Conservation (phyloP, 2,113 vertebrate species). For the Astatotilapia flaviijosephi region DNA sequence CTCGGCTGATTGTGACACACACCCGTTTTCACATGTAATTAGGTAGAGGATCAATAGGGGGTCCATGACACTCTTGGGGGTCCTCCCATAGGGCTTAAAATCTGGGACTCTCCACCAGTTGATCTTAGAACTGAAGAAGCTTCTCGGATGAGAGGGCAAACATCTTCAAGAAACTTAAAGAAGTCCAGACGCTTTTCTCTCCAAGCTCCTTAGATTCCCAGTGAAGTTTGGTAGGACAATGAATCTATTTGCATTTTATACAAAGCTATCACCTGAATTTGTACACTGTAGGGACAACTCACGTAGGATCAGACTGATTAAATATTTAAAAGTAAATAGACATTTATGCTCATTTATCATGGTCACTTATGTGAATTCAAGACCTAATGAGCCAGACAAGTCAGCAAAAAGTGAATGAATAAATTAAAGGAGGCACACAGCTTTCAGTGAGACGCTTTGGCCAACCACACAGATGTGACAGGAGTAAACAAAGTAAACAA, state of each 20-base stretch:
- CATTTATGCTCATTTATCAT: background rate
- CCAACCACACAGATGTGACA: background rate
- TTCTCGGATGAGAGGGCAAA: accelerated
- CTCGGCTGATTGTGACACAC: background rate
- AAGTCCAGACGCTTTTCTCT: background rate
- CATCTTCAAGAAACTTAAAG: accelerated
- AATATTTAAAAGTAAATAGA: background rate
- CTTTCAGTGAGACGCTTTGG: background rate
- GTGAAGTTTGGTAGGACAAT: background rate
- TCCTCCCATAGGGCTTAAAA: background rate
- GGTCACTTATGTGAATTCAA: background rate
- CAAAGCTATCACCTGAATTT: background rate
- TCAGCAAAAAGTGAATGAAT: background rate
- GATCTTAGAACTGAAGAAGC: background rate
- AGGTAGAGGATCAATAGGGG: background rate
- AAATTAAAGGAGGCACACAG: background rate
- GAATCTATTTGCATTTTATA: background rate
- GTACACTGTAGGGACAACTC: background rate
- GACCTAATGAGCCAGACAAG: background rate
- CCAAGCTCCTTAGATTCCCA: background rate
- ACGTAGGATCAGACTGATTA: accelerated
- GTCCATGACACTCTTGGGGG: background rate
- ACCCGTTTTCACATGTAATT: background rate
- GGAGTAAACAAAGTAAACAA: background rate
- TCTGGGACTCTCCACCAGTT: background rate